Evolutionary conservation across 2,113 vertebrate species (phyloP).

Genomic region (Grus americana): DNA sequence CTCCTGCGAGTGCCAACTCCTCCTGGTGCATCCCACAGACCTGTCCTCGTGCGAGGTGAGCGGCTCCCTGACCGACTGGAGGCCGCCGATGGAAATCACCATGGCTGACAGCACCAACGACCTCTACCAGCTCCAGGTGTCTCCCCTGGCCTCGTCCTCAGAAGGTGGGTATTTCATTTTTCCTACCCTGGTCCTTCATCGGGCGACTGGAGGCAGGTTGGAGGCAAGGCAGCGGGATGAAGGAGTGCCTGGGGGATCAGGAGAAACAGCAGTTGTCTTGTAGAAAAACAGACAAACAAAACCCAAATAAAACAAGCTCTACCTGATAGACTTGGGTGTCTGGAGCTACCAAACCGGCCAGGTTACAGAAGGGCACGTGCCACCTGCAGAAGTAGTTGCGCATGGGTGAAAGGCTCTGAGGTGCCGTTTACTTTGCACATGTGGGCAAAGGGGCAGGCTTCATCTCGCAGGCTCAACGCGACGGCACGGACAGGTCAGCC

Average conservation of each 20-base stretch:
- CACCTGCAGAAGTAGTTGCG: neutral
- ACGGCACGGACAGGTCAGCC: neutral
- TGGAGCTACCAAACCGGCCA: neutral
- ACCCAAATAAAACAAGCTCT: neutral
- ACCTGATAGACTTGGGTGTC: neutral
- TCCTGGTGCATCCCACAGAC: constrained; percentile 29
- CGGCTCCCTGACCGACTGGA: constrained; percentile 62
- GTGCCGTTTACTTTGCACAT: neutral
- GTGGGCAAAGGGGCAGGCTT: neutral
- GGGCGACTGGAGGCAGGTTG: neutral
- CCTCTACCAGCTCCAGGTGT: constrained; percentile 79
- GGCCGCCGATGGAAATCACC: constrained; percentile 37
- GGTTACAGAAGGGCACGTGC: neutral
- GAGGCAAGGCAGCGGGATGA: neutral
- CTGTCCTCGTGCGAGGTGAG: constrained; percentile 56
- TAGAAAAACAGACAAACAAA: neutral
- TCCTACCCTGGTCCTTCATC: neutral
- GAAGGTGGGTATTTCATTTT: constrained; percentile 63
- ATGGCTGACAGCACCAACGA: constrained; percentile 80
- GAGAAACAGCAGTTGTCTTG: neutral
- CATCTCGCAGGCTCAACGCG: rapidly evolving
- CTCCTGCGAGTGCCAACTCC: neutral
- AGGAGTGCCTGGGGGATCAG: neutral
- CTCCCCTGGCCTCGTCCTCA: constrained; percentile 71
- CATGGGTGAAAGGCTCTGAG: neutral